Percentiles rank a stretch among this genome's conserved stretches.
Conservation (phyloP, 2,888 invertebrate species). For the Synergus japonicus region DNA sequence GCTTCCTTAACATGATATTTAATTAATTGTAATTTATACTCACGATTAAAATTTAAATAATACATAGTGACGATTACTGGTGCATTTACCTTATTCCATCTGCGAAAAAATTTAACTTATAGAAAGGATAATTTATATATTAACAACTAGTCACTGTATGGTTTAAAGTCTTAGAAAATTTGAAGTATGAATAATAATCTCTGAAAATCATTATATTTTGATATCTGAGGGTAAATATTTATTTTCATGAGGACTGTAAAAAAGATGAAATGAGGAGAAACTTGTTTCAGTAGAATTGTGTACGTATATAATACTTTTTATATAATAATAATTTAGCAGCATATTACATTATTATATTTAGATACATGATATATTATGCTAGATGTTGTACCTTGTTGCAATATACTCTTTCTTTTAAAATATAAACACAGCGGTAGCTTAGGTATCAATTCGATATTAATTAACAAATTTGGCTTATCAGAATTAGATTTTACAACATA, state of each 20-base stretch:
- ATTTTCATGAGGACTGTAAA: neutral
- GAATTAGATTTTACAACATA: constrained; percentile 19
- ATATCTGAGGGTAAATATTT: neutral
- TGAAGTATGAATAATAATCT: too few relatives aligned
- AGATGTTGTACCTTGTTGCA: neutral
- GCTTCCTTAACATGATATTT: too few relatives aligned
- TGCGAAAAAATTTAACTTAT: too few relatives aligned
- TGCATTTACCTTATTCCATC: too few relatives aligned
- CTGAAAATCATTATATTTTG: neutral
- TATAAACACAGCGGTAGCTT: constrained; percentile 33
- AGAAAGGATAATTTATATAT: too few relatives aligned
- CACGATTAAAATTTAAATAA: too few relatives aligned
- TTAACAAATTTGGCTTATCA: neutral
- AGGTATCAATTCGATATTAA: constrained; percentile 32
- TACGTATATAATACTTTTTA: constrained; percentile 20
- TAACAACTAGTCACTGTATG: too few relatives aligned
- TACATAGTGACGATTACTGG: too few relatives aligned
- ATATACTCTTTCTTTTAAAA: neutral
- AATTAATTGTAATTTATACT: too few relatives aligned
- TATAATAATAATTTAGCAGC: neutral
- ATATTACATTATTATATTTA: too few relatives aligned
- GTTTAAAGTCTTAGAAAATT: too few relatives aligned
- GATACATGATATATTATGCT: neutral
- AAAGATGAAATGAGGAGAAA: constrained; percentile 1
- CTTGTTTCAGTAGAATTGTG: neutral